phyloP scores from a whole-genome alignment of 2,888 invertebrate genomes.

The Troides oblongomaculatus region DNA sequence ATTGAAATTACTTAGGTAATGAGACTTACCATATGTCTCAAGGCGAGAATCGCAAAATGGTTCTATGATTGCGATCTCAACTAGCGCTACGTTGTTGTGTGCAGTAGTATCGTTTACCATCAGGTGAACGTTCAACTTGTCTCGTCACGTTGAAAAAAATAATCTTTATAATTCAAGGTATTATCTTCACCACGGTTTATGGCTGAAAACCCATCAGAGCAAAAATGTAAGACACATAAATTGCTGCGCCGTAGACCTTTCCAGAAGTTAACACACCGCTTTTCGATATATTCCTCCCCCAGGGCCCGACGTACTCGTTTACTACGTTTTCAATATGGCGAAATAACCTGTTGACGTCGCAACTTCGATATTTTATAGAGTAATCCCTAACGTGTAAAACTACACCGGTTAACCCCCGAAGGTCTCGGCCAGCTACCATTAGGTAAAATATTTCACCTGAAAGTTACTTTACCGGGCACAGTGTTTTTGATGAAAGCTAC shows the following conservation, averaged over 20 bases:
- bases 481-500: not conserved
- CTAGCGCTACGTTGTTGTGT: too few relatives aligned
- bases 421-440: constrained; percentile 9
- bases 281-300: constrained; percentile 17
- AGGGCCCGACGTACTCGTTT: constrained; percentile 21
- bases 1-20: too few relatives aligned
- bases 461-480: not conserved
- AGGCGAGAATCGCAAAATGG: too few relatives aligned
- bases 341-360: constrained; percentile 29
- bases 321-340: constrained; percentile 26
- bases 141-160: too few relatives aligned
- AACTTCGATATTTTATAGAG: constrained; percentile 28
- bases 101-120: too few relatives aligned
- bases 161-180: not conserved
- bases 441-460: constrained; percentile 18
- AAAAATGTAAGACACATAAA: constrained; percentile 15
- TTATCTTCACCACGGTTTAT: constrained; percentile 2
- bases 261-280: constrained; percentile 16
- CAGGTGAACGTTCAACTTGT: too few relatives aligned
- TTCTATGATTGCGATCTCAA: too few relatives aligned
- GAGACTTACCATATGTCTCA: too few relatives aligned
- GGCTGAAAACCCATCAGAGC: not conserved
- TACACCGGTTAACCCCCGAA: constrained; percentile 21
- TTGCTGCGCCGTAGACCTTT: constrained; percentile 21
- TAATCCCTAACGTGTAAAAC: constrained; percentile 28